Percentiles rank a stretch among this genome's conserved stretches.
phyloP scores from a whole-genome alignment of 2,113 vertebrate genomes.

The Chionodraco myersi region DNA sequence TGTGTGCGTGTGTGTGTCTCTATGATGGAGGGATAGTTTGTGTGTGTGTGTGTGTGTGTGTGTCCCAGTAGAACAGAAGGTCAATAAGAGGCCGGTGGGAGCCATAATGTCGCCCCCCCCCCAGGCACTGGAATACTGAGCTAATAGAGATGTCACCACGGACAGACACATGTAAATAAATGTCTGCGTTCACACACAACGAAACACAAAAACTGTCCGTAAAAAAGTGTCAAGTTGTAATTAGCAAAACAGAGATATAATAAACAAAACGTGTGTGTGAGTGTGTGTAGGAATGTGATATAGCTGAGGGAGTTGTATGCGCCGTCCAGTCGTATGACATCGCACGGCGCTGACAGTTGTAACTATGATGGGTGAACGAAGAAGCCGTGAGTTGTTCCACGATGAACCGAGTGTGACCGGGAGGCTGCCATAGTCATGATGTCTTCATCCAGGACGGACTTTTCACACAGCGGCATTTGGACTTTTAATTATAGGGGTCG shows the following conservation, averaged over 20 bases:
- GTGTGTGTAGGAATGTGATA: conserved; percentile 1
- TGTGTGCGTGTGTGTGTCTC: conserved; percentile 20
- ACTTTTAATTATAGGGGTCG: neutral
- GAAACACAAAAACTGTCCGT: neutral
- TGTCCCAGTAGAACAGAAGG: conserved; percentile 63
- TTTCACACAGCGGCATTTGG: neutral
- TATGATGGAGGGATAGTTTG: conserved; percentile 34
- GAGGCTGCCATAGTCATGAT: neutral
- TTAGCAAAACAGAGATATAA: neutral
- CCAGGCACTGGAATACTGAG: conserved; percentile 75
- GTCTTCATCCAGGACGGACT: conserved; percentile 23
- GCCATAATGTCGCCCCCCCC: conserved; percentile 72
- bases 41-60: conserved; percentile 50
- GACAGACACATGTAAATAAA: conserved; percentile 30
- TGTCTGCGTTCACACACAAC: neutral
- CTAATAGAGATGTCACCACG: conserved; percentile 80
- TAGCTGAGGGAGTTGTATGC: neutral
- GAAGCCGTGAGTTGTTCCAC: conserved; percentile 6
- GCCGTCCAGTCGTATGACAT: conserved; percentile 28
- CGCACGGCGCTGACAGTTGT: neutral
- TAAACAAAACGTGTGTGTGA: neutral
- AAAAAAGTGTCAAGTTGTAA: no score
- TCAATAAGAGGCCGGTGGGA: conserved; percentile 74
- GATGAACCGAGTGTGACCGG: conserved; percentile 18
- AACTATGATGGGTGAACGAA: neutral